A percentile compares a stretch with the other conserved stretches of the same genome.
phyloP scores from a whole-genome alignment of 2,113 vertebrate species.

The Neopipo cinnamomea region DNA sequence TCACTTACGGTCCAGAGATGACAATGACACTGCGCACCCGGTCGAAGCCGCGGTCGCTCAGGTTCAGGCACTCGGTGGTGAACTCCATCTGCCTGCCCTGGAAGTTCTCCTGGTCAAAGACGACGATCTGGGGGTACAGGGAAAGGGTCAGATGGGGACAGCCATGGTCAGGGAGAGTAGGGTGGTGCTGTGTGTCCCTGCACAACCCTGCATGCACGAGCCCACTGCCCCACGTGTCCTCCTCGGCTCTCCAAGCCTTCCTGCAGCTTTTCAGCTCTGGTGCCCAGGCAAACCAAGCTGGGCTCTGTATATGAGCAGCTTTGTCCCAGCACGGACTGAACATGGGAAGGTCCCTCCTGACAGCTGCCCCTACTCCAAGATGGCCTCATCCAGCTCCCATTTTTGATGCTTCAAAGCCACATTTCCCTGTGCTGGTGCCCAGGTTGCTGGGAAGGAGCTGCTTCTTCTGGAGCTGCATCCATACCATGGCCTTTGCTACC shows the following conservation, averaged over 20 bases:
- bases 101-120: slow-evolving; percentile 97
- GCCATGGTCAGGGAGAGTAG: background rate
- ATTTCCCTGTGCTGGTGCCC: rapidly evolving
- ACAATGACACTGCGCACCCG: slow-evolving; percentile 90
- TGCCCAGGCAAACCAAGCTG: rapidly evolving
- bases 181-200: background rate
- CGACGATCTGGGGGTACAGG: slow-evolving; percentile 76
- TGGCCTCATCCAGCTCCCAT: background rate
- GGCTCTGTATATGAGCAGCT: background rate
- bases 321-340: background rate
- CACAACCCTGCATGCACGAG: rapidly evolving
- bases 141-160: background rate
- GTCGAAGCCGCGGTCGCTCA: slow-evolving; percentile 87
- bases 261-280: background rate
- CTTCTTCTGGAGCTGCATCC: background rate
- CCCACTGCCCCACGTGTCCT: rapidly evolving
- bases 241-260: background rate
- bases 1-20: slow-evolving; percentile 90
- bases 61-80: slow-evolving; percentile 87
- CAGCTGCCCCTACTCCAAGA: background rate
- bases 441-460: background rate
- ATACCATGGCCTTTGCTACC: rapidly evolving
- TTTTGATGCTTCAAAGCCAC: background rate
- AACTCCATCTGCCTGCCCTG: slow-evolving; percentile 90
- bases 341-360: background rate